Evolutionary conservation across 1,140 invertebrate species (phyloP).

Genomic region (Halyomorpha halys): DNA sequence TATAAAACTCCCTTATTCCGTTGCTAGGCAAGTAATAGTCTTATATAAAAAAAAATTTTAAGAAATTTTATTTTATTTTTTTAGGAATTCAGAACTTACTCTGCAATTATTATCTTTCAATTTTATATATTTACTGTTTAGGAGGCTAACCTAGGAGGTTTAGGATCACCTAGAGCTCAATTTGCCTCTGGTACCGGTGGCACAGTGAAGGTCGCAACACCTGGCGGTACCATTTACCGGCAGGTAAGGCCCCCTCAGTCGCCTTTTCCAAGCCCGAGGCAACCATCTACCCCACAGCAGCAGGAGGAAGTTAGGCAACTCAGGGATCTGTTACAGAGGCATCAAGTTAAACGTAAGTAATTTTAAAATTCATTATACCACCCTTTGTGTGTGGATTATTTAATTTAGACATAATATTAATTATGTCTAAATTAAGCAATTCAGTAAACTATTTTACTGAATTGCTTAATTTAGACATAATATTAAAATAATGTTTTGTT

Average conservation of each 20-base stretch:
- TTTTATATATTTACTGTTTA: background rate
- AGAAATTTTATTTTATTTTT: no score
- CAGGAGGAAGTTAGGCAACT: constrained; percentile 47
- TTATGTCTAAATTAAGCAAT: no score
- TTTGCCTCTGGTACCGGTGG: constrained; percentile 2
- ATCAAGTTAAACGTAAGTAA: constrained; percentile 43
- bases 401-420: background rate
- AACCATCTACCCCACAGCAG: constrained; percentile 33
- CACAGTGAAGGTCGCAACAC: constrained; percentile 11
- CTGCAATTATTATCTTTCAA: background rate
- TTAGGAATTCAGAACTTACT: no score
- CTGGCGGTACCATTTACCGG: constrained; percentile 1
- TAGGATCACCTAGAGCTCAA: constrained; percentile 15
- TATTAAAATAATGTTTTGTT: constrained; percentile 4
- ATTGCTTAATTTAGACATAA: background rate
- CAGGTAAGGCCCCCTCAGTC: constrained; percentile 14
- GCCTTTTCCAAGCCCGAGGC: constrained; percentile 35
- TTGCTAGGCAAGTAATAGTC: no score
- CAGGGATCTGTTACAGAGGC: constrained; percentile 69
- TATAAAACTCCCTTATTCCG: no score
- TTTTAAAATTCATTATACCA: background rate
- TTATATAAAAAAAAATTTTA: no score
- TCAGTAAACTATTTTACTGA: no score
- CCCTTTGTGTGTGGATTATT: no score
- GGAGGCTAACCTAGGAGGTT: background rate